A percentile compares a stretch with the other conserved stretches of the same genome.
These are phyloP conservation scores for Clistopyga incitator DNA, from an alignment of 2,888 invertebrate species.

Conservation along the genomic window DNA sequence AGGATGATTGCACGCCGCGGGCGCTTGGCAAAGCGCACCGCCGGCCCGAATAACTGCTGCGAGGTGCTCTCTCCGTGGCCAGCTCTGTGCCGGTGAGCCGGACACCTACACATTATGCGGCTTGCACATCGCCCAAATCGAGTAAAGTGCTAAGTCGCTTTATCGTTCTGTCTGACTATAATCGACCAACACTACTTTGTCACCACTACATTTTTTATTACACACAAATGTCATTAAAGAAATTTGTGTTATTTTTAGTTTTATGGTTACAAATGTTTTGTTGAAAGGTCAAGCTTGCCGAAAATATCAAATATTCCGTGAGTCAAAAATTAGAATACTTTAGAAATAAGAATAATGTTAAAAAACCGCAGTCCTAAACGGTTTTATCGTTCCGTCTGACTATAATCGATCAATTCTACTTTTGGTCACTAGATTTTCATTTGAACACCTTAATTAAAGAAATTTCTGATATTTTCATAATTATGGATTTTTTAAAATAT, in stretches of 20 bases:
- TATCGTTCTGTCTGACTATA: slow-evolving; percentile 38
- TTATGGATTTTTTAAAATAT: too few relatives aligned
- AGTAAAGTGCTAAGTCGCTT: background rate
- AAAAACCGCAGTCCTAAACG: too few relatives aligned
- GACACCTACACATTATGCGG: slow-evolving; percentile 61
- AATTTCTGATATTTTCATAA: background rate
- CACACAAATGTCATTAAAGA: too few relatives aligned
- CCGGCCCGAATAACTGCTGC: slow-evolving; percentile 59
- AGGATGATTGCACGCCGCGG: slow-evolving; percentile 75
- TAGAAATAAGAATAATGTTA: too few relatives aligned
- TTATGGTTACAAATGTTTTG: background rate
- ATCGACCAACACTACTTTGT: slow-evolving; percentile 32
- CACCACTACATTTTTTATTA: too few relatives aligned
- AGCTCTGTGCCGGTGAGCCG: slow-evolving; percentile 35
- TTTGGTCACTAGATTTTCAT: background rate
- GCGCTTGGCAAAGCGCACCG: slow-evolving; percentile 71
- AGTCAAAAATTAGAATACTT: background rate
- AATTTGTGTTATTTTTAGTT: background rate
- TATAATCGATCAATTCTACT: slow-evolving; percentile 4
- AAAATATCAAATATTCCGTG: background rate
- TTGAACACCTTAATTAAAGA: too few relatives aligned
- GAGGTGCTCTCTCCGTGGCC: slow-evolving; percentile 21
- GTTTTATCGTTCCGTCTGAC: background rate
- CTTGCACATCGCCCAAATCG: slow-evolving; percentile 57
- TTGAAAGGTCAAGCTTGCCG: background rate